These are phyloP conservation scores for Galeopsomyia nigrocyanea DNA, from an alignment of 2,888 invertebrate species.

Conservation along the genomic window DNA sequence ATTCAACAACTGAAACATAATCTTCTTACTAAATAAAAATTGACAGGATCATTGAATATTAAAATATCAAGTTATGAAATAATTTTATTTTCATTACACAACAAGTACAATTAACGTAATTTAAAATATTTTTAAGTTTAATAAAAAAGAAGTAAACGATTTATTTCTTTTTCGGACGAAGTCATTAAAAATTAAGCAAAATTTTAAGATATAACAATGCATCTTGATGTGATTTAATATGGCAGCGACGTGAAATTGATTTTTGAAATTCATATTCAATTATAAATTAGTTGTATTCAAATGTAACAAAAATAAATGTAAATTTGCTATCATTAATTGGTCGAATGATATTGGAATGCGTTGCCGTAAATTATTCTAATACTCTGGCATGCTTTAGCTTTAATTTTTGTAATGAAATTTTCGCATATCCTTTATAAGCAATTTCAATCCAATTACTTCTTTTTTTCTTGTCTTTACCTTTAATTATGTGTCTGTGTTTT, in stretches of 20 bases:
- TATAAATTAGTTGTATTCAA: background rate
- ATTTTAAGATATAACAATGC: constrained; percentile 47
- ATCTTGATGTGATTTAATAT: constrained; percentile 54
- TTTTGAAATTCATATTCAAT: constrained; percentile 17
- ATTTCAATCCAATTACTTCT: constrained; percentile 60
- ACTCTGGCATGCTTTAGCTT: background rate
- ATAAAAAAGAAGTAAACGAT: constrained; percentile 54
- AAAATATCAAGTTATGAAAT: constrained; percentile 45
- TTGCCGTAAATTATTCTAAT: constrained; percentile 11
- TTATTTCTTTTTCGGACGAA: constrained; percentile 46
- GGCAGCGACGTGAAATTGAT: constrained; percentile 59
- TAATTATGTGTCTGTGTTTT: constrained; percentile 48
- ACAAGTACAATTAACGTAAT: constrained; percentile 49
- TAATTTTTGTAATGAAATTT: constrained; percentile 14
- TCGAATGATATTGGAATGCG: constrained; percentile 33
- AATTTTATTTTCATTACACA: constrained; percentile 50
- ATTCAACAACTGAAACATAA: too few species aligned
- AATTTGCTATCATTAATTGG: constrained; percentile 36
- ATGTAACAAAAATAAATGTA: constrained; percentile 34
- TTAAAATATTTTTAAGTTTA: constrained; percentile 50
- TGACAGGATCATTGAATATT: background rate
- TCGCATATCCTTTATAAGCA: constrained; percentile 41
- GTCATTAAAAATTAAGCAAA: constrained; percentile 46
- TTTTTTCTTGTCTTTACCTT: constrained; percentile 43
- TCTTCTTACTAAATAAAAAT: background rate